Evolutionary conservation across 2,113 vertebrate species (phyloP), one percentile per base, ranked within the genome.

Genomic region (Athene noctua): DNA sequence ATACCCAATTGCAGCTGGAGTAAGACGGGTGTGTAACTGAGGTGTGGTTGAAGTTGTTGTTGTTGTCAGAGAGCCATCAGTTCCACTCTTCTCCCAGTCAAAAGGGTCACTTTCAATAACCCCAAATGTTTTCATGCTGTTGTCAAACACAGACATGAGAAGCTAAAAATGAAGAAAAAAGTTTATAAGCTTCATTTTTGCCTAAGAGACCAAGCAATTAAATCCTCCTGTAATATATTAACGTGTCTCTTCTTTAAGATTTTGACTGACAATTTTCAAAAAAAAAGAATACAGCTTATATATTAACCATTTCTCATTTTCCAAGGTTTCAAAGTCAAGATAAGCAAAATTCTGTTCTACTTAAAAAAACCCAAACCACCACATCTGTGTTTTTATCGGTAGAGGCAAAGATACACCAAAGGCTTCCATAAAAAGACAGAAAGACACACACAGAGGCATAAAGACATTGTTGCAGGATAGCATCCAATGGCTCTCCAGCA

Each of bases 81-180:
- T 98, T 88, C 98, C 98, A 63, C 98, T 99, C 95, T 99, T 98
- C 98, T 99, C 99, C 99, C 99, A 99, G 97, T 99, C 99, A 68
- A 99, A 99, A 22, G 99, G 98, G 86, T 99, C 99, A 32, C 99
- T 99, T 96, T 99, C 99, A 97, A 98, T 98, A 32, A 99, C 99
- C 25, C 99, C 99, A 97, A 99, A 99, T 0, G 98, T 99, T 97
- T 99, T 99, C 98, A 99, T 99, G 97, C 99, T 99, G 82, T 99
- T 99, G 97, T 99, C 99, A 97, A 99, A 99, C 88, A 99, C 98
- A 5, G 99, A 99, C 98, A 99, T 99, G 94, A 99, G 98, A 97
- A 99, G 98, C 99, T 99, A 98, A 95, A 96, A 95, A 89, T 9
- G 34, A 92, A 96, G 18, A 38, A 81, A 83, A 46, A 68, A 47